Conservation (phyloP, 64 coral and sea anemone species). For the Orbicella faveolata region DNA sequence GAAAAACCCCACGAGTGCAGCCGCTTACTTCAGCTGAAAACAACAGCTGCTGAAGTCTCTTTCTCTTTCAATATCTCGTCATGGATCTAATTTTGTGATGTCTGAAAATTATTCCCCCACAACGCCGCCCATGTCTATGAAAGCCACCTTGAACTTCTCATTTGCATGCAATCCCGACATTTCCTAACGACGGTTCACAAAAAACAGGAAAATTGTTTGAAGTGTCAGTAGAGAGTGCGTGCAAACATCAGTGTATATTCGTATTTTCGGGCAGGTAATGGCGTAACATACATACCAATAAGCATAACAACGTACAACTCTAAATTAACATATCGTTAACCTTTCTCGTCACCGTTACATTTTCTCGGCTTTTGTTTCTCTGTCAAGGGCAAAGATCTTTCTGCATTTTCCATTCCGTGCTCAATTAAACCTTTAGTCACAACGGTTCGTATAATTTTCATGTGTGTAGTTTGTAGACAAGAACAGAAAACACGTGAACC, state of each 20-base stretch:
- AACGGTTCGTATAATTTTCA: no score
- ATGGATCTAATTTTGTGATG: constrained; percentile 51
- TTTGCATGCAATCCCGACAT: constrained; percentile 41
- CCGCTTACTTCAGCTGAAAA: background rate
- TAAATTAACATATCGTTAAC: background rate
- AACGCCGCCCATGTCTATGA: constrained; percentile 4
- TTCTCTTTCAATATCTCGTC: constrained; percentile 38
- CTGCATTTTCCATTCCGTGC: background rate
- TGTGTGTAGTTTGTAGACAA: background rate
- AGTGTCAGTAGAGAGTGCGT: constrained; percentile 32
- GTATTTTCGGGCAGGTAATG: background rate
- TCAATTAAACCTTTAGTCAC: background rate
- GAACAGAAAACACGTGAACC: background rate
- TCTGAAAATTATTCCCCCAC: constrained; percentile 49
- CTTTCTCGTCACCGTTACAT: background rate
- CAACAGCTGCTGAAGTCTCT: constrained; percentile 9
- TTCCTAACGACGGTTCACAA: background rate
- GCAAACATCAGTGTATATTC: background rate
- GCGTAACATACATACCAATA: background rate
- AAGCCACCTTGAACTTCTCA: constrained; percentile 7
- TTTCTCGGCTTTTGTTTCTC: background rate
- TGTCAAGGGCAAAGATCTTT: background rate
- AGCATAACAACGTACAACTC: background rate
- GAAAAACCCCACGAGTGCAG: background rate
- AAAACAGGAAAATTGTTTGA: constrained; percentile 31